A percentile compares a stretch with the other conserved stretches of the same genome.
These are phyloP conservation scores for Coelopa pilipes DNA, from an alignment of 2,888 invertebrate species.

Conservation along the genomic window DNA sequence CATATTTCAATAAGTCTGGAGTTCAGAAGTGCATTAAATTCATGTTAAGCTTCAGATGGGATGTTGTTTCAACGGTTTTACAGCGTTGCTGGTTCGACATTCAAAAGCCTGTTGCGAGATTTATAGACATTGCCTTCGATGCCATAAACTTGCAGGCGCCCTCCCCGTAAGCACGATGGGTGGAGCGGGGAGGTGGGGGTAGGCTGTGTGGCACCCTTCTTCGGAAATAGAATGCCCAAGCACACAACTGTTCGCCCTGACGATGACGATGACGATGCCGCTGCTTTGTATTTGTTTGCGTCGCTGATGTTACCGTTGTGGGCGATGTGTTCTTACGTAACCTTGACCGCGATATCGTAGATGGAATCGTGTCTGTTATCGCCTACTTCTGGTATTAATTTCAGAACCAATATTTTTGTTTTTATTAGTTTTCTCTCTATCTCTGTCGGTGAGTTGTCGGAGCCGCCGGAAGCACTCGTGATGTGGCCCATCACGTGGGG, in stretches of 20 bases:
- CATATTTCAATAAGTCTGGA: too few relatives aligned
- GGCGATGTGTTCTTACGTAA: neutral
- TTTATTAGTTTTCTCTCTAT: neutral
- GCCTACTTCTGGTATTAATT: conserved; percentile 4
- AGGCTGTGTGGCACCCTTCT: too few relatives aligned
- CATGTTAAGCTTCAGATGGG: too few relatives aligned
- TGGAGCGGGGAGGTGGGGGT: neutral
- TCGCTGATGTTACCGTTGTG: neutral
- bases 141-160: neutral
- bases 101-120: neutral
- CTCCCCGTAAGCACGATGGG: neutral
- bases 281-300: neutral
- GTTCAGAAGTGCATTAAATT: too few relatives aligned
- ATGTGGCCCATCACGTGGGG: neutral
- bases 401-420: neutral
- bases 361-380: conserved; percentile 13
- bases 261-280: too few relatives aligned
- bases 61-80: conserved; percentile 7
- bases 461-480: neutral
- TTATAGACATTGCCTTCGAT: neutral
- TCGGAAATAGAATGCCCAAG: neutral
- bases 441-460: neutral
- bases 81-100: neutral
- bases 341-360: conserved; percentile 11
- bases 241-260: neutral